Conservation (phyloP, 1,140 invertebrate species). For the Tetramorium parvispinum region DNA sequence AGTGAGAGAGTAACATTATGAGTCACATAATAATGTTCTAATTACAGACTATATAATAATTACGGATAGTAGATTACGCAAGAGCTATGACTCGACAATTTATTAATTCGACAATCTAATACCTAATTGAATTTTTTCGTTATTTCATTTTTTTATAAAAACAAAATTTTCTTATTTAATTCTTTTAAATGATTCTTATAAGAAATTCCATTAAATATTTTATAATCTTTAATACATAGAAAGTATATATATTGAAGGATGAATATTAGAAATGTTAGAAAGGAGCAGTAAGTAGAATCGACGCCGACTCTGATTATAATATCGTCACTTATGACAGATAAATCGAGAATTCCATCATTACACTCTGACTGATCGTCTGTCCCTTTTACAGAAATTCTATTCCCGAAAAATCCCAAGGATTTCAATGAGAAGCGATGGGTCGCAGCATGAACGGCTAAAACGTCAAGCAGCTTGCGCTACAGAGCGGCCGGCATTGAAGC, state of each 20-base stretch:
- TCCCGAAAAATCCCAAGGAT: slow-evolving; percentile 28
- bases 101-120: background rate
- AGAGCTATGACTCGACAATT: background rate
- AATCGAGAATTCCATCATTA: background rate
- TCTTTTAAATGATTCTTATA: background rate
- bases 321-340: background rate
- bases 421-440: slow-evolving; percentile 45
- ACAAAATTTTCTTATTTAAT: background rate
- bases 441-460: slow-evolving; percentile 66
- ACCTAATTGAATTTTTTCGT: background rate
- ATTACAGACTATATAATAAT: background rate
- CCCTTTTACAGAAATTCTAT: background rate
- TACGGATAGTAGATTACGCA: background rate
- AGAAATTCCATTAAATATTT: background rate
- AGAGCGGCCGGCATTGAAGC: slow-evolving; percentile 37
- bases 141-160: background rate
- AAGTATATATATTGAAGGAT: background rate
- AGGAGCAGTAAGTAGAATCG: background rate
- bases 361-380: background rate
- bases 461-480: slow-evolving; percentile 54
- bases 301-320: background rate
- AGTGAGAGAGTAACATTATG: background rate
- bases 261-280: background rate
- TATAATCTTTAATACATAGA: background rate
- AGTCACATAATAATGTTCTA: background rate